These are phyloP conservation scores for Condylostylus longicornis DNA, from an alignment of 1,140 invertebrate species.

Conservation along the genomic window DNA sequence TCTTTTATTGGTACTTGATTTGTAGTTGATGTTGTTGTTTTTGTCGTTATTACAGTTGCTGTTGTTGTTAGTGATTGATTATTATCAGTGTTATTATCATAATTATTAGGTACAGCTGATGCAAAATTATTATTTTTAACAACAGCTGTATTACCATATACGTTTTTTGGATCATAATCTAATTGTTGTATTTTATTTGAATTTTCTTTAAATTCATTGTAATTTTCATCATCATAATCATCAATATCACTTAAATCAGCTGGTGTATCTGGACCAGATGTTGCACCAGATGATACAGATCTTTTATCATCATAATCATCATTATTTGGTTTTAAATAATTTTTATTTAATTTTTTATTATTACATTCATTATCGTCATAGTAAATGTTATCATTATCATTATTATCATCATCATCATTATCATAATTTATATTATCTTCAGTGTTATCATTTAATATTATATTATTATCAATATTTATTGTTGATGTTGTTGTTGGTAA, in stretches of 20 bases:
- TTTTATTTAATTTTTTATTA: neutral
- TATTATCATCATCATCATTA: too few relatives aligned
- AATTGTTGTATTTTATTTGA: constrained; percentile 8
- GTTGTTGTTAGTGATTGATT: neutral
- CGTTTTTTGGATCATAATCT: constrained; percentile 1
- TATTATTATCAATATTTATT: too few relatives aligned
- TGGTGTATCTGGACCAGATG: constrained; percentile 73
- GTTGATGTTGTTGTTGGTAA: too few relatives aligned
- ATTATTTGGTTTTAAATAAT: too few relatives aligned
- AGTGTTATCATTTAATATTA: too few relatives aligned
- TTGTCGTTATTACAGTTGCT: neutral
- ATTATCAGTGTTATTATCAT: neutral
- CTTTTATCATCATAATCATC: constrained; percentile 22
- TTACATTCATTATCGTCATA: too few relatives aligned
- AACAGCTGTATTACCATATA: neutral
- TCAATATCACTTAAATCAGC: constrained; percentile 49
- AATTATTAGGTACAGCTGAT: constrained; percentile 1
- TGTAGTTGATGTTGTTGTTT: neutral
- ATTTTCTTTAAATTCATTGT: constrained; percentile 50
- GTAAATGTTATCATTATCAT: constrained; percentile 10
- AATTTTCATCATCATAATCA: constrained; percentile 41
- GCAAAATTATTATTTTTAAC: neutral
- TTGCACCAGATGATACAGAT: constrained; percentile 58
- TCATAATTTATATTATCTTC: too few relatives aligned
- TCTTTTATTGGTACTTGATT: neutral